Evolutionary conservation across 2,888 invertebrate species (phyloP), one percentile per base, ranked within the genome.

Genomic region (Pachydiplax longipennis): DNA sequence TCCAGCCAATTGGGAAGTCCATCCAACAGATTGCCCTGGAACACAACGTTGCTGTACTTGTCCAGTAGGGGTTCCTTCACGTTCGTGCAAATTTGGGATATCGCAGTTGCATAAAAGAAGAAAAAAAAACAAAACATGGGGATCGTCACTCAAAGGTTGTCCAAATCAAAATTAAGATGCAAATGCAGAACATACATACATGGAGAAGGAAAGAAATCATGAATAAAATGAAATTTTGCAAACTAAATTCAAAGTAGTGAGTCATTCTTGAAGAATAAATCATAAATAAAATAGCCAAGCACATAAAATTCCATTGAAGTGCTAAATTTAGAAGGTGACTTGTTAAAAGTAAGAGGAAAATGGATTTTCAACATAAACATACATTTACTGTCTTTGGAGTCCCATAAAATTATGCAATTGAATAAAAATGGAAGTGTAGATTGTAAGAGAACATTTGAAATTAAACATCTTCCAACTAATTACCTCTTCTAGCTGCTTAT

Each of bases 1-100:
- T 99, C 99, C 93, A 99, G 95, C 99, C 99, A 99, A 94, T 98
- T 98, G 91, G 98, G 97, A 91, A 99, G 95, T 0, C 98, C 99
- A 93, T 99, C 98, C 90, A 99, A 94, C 80, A 99, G 95, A 93
- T 97, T 97, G 92, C 97, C 97, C 94, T 96, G 95, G 92, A 95
- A 95, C 90, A 96, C 93, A 92, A 96, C 93, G 91, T 94, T 94
- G 90, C 94, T 93, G 91, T 92, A 92, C 93, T 95, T 93, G 93
- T 93, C 92, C 95, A 95, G 91, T 61, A 93, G 92, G 80, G 35
- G 80, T 90, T 90, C 40, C 80, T 90, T 37, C 73, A 94, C 93
- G 93, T 31, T 93, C 94, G 92, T 94, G 94, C 87, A 94, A 94
- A 92, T 93, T 93, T 90, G 93, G 92, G 81, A 12, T 37, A 61